These are phyloP conservation scores for Nyctibius bracteatus DNA, from an alignment of 2,113 vertebrate genomes.

Conservation along the genomic window DNA sequence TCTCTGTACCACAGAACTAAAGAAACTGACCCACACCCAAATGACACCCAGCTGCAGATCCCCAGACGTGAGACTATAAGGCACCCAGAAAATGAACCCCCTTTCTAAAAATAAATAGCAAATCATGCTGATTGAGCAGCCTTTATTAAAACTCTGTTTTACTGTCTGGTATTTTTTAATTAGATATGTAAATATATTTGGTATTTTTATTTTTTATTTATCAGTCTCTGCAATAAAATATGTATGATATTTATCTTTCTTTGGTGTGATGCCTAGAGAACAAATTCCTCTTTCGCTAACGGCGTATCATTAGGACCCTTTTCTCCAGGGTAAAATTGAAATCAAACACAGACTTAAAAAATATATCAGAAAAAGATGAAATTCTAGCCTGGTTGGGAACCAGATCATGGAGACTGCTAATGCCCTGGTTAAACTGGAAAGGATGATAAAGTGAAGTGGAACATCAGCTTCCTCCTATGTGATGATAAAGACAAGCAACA, in stretches of 20 bases:
- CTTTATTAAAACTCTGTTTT: background rate
- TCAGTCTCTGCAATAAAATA: conserved; percentile 44
- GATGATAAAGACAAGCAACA: conserved; percentile 46
- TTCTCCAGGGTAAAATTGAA: conserved; percentile 23
- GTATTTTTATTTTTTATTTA: conserved; percentile 30
- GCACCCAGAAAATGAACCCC: background rate
- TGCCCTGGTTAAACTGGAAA: background rate
- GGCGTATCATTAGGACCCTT: conserved; percentile 3
- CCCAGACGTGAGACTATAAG: background rate
- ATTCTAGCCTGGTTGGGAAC: background rate
- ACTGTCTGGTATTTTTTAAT: background rate
- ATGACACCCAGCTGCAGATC: background rate
- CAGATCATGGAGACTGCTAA: background rate
- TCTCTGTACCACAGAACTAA: background rate
- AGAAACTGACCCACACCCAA: fast-evolving
- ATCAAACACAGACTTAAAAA: conserved; percentile 33
- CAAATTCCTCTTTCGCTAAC: conserved; percentile 13
- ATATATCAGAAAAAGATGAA: conserved; percentile 28
- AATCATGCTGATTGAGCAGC: background rate
- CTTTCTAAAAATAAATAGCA: background rate
- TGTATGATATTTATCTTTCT: conserved; percentile 54
- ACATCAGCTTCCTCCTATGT: conserved; percentile 31
- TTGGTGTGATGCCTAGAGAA: conserved; percentile 8
- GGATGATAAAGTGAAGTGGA: conserved; percentile 43
- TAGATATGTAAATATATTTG: background rate